Base-by-base conservation (phyloP, 2,797 vertebrate species). In the Rhabdomys pumilio region DNA sequence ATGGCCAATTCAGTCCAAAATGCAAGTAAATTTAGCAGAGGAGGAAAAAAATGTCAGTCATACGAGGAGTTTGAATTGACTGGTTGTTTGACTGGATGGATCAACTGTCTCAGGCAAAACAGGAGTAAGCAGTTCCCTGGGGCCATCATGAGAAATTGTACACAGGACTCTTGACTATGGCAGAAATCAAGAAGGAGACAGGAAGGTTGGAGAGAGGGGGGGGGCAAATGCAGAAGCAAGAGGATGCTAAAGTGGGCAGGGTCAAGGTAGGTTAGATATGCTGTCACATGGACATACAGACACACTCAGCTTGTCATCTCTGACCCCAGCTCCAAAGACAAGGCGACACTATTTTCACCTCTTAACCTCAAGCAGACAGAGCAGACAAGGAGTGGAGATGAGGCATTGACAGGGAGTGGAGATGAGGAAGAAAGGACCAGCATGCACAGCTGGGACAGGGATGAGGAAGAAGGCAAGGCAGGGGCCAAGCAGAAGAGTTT, bases 21-120 rank as follows among this genome's bases (percentile, higher is more conserved):
- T 93, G 98, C 95, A 95, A 97, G 97, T 97, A 97, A 97, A 97
- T 97, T 97, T 98, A 98, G 98, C 95, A 96, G 91, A 80, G 81
- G 3, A n/a, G 8, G 57, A 93, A 94, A 91, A 96, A 79, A 12
- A 2, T 86, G 72, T 97, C 97, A 94, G 94, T 98, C 97, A 95
- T 96, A 93, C 22, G 55, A 93, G 92, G 79, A 94, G 96, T 88
- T 96, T 98, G 97, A 98, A 98, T 98, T 82, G 97, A 91, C 91
- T 22, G 53, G 96, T 97, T 98, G 98, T 98, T 96, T 96, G 97
- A 69, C 87, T 94, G 96, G 97, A 97, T 90, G 96, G 96, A 97
- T 97, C 83, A 0, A 96, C 96, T 97, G 96, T 98, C 96, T 95
- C 95, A 38, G 86, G 97, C 93, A 92, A 93, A 92, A 97, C 94